Evolutionary conservation across 2,797 vertebrate species (phyloP).

Genomic region (Loriculus beryllinus): DNA sequence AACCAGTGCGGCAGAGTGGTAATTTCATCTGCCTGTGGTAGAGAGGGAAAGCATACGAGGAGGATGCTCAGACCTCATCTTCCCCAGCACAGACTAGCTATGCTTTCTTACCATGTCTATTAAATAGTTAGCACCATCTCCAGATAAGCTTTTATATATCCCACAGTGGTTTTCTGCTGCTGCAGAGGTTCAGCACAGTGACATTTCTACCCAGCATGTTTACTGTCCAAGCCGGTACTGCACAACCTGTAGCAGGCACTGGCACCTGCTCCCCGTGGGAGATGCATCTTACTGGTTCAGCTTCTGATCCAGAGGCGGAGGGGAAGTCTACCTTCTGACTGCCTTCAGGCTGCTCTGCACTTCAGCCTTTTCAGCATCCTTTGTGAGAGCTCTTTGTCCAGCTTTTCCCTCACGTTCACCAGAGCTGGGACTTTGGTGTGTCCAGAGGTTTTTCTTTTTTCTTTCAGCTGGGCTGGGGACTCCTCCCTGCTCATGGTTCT

Average conservation of each 20-base stretch:
- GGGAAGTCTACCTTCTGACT: neutral
- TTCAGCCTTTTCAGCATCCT: neutral
- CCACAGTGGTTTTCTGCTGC: neutral
- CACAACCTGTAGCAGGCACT: neutral
- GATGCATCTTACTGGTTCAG: neutral
- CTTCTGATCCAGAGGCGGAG: neutral
- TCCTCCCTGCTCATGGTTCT: neutral
- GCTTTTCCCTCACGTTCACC: neutral
- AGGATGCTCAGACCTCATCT: neutral
- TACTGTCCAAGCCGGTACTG: neutral
- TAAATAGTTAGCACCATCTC: neutral
- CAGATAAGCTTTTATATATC: neutral
- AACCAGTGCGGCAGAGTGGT: neutral
- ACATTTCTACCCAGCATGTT: neutral
- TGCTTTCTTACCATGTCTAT: neutral
- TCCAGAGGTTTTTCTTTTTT: neutral
- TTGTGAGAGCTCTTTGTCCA: constrained; percentile 29
- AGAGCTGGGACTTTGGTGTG: neutral
- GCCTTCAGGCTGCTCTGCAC: neutral
- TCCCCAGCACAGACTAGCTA: neutral
- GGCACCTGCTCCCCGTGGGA: neutral
- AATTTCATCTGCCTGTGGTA: neutral
- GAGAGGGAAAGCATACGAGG: neutral
- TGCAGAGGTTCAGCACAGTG: rapidly evolving
- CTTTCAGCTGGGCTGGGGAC: neutral